Evolutionary conservation across 1,140 invertebrate genomes (phyloP).

Genomic region (Octopus bimaculoides): DNA sequence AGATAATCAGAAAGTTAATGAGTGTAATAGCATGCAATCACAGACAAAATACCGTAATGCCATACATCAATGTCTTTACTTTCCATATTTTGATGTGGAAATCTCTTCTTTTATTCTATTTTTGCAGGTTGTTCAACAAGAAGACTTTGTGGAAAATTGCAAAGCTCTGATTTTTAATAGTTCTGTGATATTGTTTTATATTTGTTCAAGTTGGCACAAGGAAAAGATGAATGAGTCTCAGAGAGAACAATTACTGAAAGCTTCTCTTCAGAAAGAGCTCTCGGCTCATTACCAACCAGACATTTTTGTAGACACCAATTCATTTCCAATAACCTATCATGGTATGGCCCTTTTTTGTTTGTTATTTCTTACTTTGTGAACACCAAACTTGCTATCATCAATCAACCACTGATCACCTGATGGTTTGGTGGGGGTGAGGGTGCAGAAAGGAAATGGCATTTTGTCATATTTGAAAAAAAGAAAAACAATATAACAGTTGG

Average conservation of each 20-base stretch:
- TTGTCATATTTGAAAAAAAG: no score
- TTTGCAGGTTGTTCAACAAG: constrained; percentile 17
- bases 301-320: constrained; percentile 59
- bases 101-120: background rate
- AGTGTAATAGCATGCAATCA: no score
- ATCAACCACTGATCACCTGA: no score
- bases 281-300: constrained; percentile 57
- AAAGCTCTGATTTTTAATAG: constrained; percentile 20
- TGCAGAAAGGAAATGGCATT: no score
- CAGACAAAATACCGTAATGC: no score
- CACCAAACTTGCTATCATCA: no score
- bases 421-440: no score
- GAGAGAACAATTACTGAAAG: constrained; percentile 10
- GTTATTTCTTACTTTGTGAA: no score
- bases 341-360: constrained; percentile 52
- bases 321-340: constrained; percentile 64
- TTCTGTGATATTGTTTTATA: constrained; percentile 23
- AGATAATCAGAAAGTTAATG: no score
- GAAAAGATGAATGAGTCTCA: background rate
- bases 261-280: constrained; percentile 17
- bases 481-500: no score
- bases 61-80: background rate
- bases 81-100: background rate
- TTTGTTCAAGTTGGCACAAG: constrained; percentile 2
- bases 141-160: constrained; percentile 22